phyloP scores from a whole-genome alignment of 2,113 vertebrate species.

The Takifugu flavidus region DNA sequence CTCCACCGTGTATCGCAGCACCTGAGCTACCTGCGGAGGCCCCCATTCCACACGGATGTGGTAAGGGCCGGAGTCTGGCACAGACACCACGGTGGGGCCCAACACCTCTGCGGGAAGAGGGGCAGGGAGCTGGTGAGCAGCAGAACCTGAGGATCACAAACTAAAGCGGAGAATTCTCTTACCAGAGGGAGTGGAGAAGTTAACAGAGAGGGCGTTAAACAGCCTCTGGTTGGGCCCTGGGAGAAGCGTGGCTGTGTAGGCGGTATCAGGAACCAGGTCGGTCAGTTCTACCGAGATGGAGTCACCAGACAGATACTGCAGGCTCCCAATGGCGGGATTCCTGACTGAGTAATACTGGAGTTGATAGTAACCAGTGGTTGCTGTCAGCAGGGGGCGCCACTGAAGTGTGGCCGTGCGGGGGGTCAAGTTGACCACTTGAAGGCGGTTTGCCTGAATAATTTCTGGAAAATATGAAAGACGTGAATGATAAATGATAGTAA shows the following conservation, averaged over 20 bases:
- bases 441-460: conserved; percentile 70
- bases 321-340: conserved; percentile 6
- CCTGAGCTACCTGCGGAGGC: conserved; percentile 58
- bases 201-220: conserved; percentile 65
- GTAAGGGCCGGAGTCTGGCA: conserved; percentile 75
- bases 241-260: conserved; percentile 75
- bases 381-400: conserved; percentile 78
- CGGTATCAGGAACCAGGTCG: conserved; percentile 74
- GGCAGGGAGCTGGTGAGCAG: no score
- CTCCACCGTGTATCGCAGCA: conserved; percentile 77
- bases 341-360: conserved; percentile 61
- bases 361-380: conserved; percentile 69
- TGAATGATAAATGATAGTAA: neutral
- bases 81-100: conserved; percentile 73
- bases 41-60: conserved; percentile 85
- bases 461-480: conserved; percentile 62
- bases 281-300: conserved; percentile 66
- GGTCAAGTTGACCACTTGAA: conserved; percentile 76
- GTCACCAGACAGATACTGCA: conserved; percentile 59
- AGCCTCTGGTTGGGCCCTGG: conserved; percentile 74
- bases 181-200: conserved; percentile 82
- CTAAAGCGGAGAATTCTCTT: conserved; percentile 8
- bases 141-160: no score
- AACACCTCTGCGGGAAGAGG: conserved; percentile 44
- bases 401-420: conserved; percentile 76